Conservation (phyloP, 2,113 vertebrate genomes). For the Phalacrocorax carbo region DNA sequence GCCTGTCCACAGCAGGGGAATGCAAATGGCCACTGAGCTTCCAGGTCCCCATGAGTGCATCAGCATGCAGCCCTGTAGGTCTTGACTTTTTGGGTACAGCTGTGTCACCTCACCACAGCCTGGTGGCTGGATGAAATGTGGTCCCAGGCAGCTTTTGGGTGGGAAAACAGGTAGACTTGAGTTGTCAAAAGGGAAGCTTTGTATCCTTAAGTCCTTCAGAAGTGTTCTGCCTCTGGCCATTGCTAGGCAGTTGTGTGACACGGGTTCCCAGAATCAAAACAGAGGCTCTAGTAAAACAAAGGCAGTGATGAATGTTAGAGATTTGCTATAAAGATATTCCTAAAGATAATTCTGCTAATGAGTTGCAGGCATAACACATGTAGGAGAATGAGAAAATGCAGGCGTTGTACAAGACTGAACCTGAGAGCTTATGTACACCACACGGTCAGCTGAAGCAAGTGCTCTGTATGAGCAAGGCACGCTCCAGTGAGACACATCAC, state of each 20-base stretch:
- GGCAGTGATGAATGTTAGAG: not conserved
- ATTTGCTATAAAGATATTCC: not conserved
- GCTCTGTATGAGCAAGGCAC: not conserved
- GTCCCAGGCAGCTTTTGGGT: not conserved
- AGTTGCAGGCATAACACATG: rapidly evolving
- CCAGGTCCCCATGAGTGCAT: rapidly evolving
- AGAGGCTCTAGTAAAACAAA: not conserved
- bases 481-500: not conserved
- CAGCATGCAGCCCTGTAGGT: not conserved
- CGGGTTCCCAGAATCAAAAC: not conserved
- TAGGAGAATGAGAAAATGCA: not conserved
- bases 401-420: not conserved
- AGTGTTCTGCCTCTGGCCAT: not conserved
- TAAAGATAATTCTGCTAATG: not conserved
- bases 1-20: not conserved
- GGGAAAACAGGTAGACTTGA: not conserved
- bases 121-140: not conserved
- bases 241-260: not conserved
- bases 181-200: not conserved
- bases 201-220: not conserved
- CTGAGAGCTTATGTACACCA: not conserved
- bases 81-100: not conserved
- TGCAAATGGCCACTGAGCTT: not conserved
- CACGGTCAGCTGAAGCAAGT: not conserved
- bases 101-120: not conserved